phyloP scores from a whole-genome alignment of 2,113 vertebrate genomes.

The Dasypus novemcinctus region DNA sequence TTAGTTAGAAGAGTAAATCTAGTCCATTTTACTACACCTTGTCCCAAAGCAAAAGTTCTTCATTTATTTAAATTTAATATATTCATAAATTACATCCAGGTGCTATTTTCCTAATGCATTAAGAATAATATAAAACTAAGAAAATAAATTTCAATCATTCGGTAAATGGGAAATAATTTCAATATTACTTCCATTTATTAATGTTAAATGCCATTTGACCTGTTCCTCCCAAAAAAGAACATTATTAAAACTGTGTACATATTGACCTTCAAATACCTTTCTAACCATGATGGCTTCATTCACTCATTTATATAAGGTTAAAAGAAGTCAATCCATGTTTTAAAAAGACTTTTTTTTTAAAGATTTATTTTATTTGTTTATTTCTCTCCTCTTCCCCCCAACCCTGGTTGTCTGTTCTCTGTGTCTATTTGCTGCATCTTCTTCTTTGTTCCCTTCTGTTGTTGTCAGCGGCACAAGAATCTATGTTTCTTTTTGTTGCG shows the following conservation, averaged over 20 bases:
- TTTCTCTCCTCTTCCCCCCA: too few species aligned
- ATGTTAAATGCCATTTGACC: neutral
- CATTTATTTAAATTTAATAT: neutral
- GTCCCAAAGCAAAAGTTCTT: neutral
- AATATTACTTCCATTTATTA: neutral
- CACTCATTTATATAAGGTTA: neutral
- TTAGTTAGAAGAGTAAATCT: neutral
- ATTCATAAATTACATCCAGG: neutral
- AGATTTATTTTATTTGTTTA: too few species aligned
- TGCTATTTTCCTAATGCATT: neutral
- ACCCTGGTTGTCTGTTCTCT: too few species aligned
- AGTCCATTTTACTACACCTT: neutral
- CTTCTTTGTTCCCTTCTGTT: too few species aligned
- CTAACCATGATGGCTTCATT: neutral
- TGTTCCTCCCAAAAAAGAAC: neutral
- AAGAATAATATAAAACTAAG: neutral
- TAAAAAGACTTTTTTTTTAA: neutral
- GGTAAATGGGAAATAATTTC: neutral
- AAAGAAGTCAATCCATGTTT: neutral
- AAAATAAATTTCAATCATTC: neutral
- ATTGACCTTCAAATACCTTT: neutral
- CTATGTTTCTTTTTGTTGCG: too few species aligned
- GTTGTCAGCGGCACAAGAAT: too few species aligned
- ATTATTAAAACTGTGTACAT: neutral
- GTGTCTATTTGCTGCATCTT: too few species aligned